phyloP scores from a whole-genome alignment of 1,140 invertebrate species.

The Megalonaias nervosa region DNA sequence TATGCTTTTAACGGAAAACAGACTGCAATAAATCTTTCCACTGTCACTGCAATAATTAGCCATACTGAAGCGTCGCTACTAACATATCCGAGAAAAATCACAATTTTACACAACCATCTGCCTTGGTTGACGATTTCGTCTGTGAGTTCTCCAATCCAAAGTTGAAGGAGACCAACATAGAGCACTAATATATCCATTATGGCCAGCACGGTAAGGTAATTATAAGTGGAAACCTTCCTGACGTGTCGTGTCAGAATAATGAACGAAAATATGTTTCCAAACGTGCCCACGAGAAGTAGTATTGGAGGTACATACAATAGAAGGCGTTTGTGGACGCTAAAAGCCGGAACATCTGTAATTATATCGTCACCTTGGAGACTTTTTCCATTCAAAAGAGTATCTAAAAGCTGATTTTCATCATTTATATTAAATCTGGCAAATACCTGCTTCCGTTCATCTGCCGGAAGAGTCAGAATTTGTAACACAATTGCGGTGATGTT shows the following conservation, averaged over 20 bases:
- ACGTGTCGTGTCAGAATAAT: slow-evolving; percentile 50
- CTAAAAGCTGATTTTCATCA: no score
- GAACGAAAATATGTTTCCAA: slow-evolving; percentile 66
- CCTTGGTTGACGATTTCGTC: slow-evolving; percentile 48
- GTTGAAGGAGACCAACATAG: slow-evolving; percentile 59
- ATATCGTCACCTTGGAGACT: no score
- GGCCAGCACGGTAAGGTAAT: slow-evolving; percentile 61
- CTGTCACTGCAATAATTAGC: slow-evolving; percentile 70
- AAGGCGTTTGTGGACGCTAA: not conserved
- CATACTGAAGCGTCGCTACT: slow-evolving; percentile 67
- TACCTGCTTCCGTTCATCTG: no score
- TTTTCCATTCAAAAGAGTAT: no score
- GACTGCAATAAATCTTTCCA: slow-evolving; percentile 69
- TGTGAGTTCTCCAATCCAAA: slow-evolving; percentile 62
- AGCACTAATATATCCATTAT: slow-evolving; percentile 63
- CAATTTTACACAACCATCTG: slow-evolving; percentile 60
- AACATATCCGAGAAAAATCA: slow-evolving; percentile 59
- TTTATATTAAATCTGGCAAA: no score
- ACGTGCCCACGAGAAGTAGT: slow-evolving; percentile 60
- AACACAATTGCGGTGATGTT: no score
- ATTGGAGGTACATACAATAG: slow-evolving; percentile 57
- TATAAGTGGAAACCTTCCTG: slow-evolving; percentile 56
- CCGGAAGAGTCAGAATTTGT: no score
- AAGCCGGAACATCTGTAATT: no score
- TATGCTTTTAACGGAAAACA: slow-evolving; percentile 63